Percentiles rank a stretch among this genome's conserved stretches.
Evolutionary conservation across 2,888 invertebrate species (phyloP).

Genomic region (Heliconius sara): DNA sequence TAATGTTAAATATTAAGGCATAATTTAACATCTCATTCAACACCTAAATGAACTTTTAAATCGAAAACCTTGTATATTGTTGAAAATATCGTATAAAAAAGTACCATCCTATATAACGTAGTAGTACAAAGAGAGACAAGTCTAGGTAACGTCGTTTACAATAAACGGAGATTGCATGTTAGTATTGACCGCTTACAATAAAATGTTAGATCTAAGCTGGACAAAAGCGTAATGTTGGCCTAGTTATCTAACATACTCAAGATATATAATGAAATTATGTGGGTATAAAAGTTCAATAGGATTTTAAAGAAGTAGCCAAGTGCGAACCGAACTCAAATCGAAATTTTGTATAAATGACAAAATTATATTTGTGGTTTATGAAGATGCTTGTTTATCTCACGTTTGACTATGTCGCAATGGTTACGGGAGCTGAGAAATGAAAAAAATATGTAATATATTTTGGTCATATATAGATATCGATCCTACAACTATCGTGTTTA

Average conservation of each 20-base stretch:
- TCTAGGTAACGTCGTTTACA: conserved; percentile 23
- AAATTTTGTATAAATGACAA: no score
- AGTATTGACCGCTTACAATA: conserved; percentile 19
- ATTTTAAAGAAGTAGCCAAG: no score
- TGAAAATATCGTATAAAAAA: conserved; percentile 1
- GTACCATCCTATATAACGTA: neutral
- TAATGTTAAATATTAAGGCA: no score
- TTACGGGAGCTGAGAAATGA: neutral
- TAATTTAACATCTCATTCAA: no score
- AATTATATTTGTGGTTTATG: no score
- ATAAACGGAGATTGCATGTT: conserved; percentile 19
- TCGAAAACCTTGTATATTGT: neutral
- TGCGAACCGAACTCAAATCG: no score
- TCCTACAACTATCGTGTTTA: no score
- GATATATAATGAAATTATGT: neutral
- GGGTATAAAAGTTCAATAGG: neutral
- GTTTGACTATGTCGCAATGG: neutral
- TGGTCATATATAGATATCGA: no score
- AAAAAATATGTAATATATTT: neutral
- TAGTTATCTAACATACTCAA: neutral
- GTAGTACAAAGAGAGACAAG: conserved; percentile 2
- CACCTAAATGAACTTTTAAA: neutral
- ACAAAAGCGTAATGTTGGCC: conserved; percentile 8
- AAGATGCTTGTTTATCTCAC: no score
- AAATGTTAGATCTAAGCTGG: conserved; percentile 2